Percentiles rank a stretch among this genome's conserved stretches.
These are phyloP conservation scores for Drosophila nigricruria DNA, from an alignment of 2,888 invertebrate genomes.

Conservation along the genomic window DNA sequence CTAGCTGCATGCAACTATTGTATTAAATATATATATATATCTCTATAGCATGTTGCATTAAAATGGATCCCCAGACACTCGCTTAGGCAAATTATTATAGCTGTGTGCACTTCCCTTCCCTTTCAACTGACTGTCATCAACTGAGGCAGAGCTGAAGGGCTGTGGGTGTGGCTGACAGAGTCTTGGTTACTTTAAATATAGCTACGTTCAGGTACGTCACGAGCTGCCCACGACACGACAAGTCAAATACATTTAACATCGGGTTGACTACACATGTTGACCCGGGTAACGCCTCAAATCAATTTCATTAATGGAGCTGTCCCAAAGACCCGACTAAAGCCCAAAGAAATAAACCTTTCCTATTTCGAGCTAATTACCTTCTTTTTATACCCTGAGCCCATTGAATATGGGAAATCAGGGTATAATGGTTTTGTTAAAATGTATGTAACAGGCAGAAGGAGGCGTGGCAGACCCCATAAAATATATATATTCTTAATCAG, in stretches of 20 bases:
- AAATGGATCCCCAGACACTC: slow-evolving; percentile 3
- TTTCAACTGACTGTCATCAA: background rate
- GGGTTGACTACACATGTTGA: slow-evolving; percentile 20
- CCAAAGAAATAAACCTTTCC: slow-evolving; percentile 27
- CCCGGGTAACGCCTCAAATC: slow-evolving; percentile 34
- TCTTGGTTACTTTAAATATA: slow-evolving; percentile 26
- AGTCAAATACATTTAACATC: slow-evolving; percentile 21
- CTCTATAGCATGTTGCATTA: slow-evolving; percentile 24
- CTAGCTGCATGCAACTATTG: slow-evolving; percentile 15
- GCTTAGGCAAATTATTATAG: background rate
- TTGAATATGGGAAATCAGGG: no score
- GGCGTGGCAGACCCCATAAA: no score
- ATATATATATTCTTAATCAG: no score
- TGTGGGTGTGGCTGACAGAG: slow-evolving; percentile 4
- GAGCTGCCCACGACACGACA: slow-evolving; percentile 5
- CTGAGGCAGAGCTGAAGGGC: background rate
- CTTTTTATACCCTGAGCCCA: no score
- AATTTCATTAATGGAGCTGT: slow-evolving; percentile 44
- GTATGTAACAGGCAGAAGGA: no score
- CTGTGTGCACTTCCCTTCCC: background rate
- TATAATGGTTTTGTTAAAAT: no score
- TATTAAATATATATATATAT: slow-evolving; percentile 18
- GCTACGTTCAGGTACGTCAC: slow-evolving; percentile 1
- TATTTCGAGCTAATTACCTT: slow-evolving; percentile 58
- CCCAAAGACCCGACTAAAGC: background rate